Percentiles rank a stretch among this genome's conserved stretches.
phyloP scores from a whole-genome alignment of 2,113 vertebrate genomes.

The Stercorarius parasiticus region DNA sequence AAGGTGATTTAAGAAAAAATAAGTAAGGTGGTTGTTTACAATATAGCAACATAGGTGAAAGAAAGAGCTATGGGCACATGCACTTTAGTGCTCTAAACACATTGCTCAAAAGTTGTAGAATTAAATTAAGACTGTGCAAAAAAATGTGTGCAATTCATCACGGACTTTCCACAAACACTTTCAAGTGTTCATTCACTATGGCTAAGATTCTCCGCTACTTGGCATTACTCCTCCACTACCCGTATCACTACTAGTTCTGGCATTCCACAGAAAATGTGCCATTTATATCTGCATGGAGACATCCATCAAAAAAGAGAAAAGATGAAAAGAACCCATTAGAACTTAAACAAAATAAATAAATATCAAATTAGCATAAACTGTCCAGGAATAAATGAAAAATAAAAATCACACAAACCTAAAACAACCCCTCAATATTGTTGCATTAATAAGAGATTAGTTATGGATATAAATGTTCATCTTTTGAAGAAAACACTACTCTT shows the following conservation, averaged over 20 bases:
- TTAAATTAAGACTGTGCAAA: neutral
- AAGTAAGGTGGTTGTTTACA: neutral
- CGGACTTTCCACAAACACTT: neutral
- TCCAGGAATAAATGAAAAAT: neutral
- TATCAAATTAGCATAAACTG: neutral
- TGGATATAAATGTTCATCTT: neutral
- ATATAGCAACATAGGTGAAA: neutral
- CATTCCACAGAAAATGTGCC: neutral
- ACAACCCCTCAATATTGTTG: fast-evolving
- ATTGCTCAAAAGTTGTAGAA: fast-evolving
- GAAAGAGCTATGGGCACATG: too few species aligned
- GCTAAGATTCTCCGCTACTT: neutral
- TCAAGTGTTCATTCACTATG: neutral
- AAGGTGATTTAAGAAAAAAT: neutral
- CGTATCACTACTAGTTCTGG: neutral
- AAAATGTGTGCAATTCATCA: neutral
- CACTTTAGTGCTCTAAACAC: neutral
- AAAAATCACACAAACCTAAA: neutral
- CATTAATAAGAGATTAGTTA: neutral
- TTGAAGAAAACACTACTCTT: neutral
- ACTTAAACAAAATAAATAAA: neutral
- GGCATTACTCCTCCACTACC: neutral
- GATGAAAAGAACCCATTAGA: neutral
- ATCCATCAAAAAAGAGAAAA: neutral
- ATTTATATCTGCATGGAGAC: neutral